Conservation (phyloP, 2,888 invertebrate species). For the Meandrusa payeni region DNA sequence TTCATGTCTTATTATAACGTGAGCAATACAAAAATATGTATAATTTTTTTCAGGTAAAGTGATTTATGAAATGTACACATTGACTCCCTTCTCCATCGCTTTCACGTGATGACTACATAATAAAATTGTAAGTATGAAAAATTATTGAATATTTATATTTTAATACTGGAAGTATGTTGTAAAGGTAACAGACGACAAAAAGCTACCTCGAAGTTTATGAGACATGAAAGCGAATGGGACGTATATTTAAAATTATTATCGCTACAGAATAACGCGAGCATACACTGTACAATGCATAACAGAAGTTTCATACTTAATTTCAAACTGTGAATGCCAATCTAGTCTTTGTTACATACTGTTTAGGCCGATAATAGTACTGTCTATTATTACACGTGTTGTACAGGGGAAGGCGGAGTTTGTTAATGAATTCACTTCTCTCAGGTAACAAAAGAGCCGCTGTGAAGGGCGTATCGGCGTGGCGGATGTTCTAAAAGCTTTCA, state of each 20-base stretch:
- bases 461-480: slow-evolving; percentile 48
- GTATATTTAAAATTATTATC: slow-evolving; percentile 27
- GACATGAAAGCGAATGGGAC: slow-evolving; percentile 27
- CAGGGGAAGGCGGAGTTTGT: slow-evolving; percentile 25
- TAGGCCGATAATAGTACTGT: slow-evolving; percentile 19
- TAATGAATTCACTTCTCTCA: slow-evolving; percentile 52
- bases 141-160: not conserved
- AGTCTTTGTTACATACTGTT: not conserved
- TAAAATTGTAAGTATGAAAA: slow-evolving; percentile 2
- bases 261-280: slow-evolving; percentile 4
- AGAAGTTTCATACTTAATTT: slow-evolving; percentile 4
- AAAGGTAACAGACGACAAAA: not conserved
- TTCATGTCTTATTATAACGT: no score
- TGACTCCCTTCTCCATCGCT: no score
- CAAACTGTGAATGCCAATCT: slow-evolving; percentile 11
- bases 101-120: not conserved
- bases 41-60: slow-evolving; percentile 9
- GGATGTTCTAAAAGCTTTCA: slow-evolving; percentile 34
- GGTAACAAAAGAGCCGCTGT: slow-evolving; percentile 57
- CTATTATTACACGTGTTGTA: slow-evolving; percentile 24
- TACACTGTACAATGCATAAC: slow-evolving; percentile 2
- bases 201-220: no score
- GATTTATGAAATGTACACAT: no score
- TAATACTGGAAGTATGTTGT: no score
- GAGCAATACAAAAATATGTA: no score